Base-by-base conservation (phyloP, 2,797 vertebrate species). In the Alosa sapidissima region DNA sequence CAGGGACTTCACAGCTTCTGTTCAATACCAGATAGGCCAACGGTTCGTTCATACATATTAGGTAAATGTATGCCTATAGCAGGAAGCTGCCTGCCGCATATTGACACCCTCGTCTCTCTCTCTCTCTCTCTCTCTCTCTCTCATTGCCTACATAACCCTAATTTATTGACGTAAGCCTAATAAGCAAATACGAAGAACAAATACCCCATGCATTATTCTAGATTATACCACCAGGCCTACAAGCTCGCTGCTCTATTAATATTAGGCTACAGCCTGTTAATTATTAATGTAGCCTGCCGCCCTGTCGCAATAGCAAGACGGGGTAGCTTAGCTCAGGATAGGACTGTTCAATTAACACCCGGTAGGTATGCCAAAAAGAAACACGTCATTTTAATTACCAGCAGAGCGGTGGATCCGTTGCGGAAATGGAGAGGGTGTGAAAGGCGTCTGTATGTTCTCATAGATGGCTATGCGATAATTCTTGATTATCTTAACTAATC, bases 271-370 rank as follows among this genome's bases (percentile, higher is more conserved):
- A 78, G 14, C 36, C 7, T 78, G 16, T 78, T 75, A 41, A 41
- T 75, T 75, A 75, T 41, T 75, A 19, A 75, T 75, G 24, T 6
- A 19, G 14, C 72, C 60, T 7, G 16, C 72, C 19, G 19, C 6
- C 68, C 33, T 16, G 33, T 16, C 16, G 14, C 6, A 41, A 75
- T 41, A 75, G 11, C 68, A 75, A 45, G 68, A 75, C 45, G 33
- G 14, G 13, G 33, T 41, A 75, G 68, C 36, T 14, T 45, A 75
- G 68, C 68, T 36, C 19, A 47, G 41, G 72, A 47, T 16, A 78
- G 41, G 72, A 6, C 72, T 78, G 36, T 78, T 78, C 72, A 78
- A 75, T 75, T 75, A 75, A 75, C 68, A 75, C 68, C 36, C 68
- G 13, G 36, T 75, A 41, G 33, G 68, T 41, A 68, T 75, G 68